Percentiles rank a stretch among this genome's conserved stretches.
Evolutionary conservation across 1,140 invertebrate species (phyloP).

Genomic region (Mycetomoellerius zeteki): DNA sequence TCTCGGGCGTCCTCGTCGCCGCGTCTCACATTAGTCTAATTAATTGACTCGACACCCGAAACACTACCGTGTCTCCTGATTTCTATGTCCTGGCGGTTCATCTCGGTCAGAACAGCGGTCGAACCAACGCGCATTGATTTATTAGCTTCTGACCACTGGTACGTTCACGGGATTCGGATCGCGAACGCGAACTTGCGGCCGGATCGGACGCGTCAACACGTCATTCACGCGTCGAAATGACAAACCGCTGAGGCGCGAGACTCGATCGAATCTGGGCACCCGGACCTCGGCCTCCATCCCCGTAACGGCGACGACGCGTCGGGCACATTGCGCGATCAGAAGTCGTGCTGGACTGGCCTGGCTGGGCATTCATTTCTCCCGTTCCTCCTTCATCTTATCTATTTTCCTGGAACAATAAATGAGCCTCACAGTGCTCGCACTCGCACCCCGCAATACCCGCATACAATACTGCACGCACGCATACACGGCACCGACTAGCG

Average conservation of each 20-base stretch:
- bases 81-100: not conserved
- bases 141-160: not conserved
- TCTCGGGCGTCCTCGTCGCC: not conserved
- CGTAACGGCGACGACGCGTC: conserved; percentile 1
- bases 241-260: conserved; percentile 33
- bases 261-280: conserved; percentile 62
- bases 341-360: not conserved
- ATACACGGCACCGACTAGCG: no score
- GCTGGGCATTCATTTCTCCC: conserved; percentile 13
- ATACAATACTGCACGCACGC: not conserved
- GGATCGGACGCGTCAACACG: conserved; percentile 62
- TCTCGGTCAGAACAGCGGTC: not conserved
- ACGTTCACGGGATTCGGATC: not conserved
- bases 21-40: no score
- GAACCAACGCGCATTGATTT: no score
- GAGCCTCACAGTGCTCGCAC: not conserved
- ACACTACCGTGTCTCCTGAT: no score
- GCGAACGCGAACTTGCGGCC: not conserved
- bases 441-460: conserved; percentile 25
- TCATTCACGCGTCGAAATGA: conserved; percentile 69
- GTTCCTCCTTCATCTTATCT: not conserved
- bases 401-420: not conserved
- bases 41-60: no score
- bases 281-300: conserved; percentile 80
- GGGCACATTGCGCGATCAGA: conserved; percentile 31